Evolutionary conservation across 2,113 vertebrate species (phyloP), one percentile per base, ranked within the genome.

Genomic region (Amphiprion ocellaris): DNA sequence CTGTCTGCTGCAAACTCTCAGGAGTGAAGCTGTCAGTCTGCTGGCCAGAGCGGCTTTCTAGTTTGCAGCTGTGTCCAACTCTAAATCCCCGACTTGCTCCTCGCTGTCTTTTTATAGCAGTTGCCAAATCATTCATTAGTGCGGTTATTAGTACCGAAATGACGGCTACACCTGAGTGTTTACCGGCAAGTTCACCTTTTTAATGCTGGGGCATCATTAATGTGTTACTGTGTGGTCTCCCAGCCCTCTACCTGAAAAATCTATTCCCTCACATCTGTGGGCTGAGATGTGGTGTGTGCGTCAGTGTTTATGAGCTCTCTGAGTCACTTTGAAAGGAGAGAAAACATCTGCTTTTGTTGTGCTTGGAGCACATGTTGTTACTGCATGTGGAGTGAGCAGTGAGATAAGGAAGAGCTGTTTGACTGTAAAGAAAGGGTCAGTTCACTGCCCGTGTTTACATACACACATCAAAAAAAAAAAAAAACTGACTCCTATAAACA

Each of bases 271-370:
- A 74, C 81, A 55, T 87, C 65, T 68, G 74, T 58, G 74, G 71
- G 60, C 60, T 26, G 61, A 54, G 61, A 61, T 56, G 73, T 73
- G 56, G 19, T 67, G 80, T 14, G 11, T 79, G 28, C 85, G n/a
- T 90, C 80, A 85, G 87, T 85, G 76, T 91, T 91, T 86, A 88
- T 85, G 90, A 90, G 87, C 75, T 80, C 71, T 73, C 21, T 72
- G 76, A 85, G 74, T 69, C 71, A 56, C 79, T 74, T 52, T 69
- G 53, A 73, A 65, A 66, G 58, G 55, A 50, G 33, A 53, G 56
- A 69, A 66, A 82, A 90, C 89, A 91, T 90, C 82, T 93, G 91
- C 77, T 84, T 77, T 77, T 83, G 77, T 90, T 89, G 81, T 74
- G 65, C 44, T 76, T 54, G 59, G 59, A 65, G 65, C 78, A 14